A percentile compares a stretch with the other conserved stretches of the same genome.
Conservation (phyloP, 2,888 invertebrate genomes). For the Habrosyne pyritoides region DNA sequence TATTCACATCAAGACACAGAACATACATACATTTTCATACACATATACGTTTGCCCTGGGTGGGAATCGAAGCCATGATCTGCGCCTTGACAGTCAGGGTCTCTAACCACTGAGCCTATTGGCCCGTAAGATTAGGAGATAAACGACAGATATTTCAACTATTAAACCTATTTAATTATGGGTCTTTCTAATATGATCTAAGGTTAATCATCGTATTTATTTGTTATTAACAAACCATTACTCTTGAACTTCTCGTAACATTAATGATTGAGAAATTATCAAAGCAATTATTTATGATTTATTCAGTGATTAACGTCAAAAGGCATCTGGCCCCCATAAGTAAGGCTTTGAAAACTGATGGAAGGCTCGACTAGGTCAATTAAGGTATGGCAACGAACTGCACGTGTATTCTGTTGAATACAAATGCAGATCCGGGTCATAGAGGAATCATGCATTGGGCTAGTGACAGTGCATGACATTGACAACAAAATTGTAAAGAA, state of each 20-base stretch:
- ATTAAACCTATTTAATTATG: too few species aligned
- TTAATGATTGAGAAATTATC: background rate
- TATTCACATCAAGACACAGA: too few species aligned
- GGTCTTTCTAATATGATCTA: too few species aligned
- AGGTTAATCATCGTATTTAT: background rate
- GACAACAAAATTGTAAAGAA: background rate
- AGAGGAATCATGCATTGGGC: too few species aligned
- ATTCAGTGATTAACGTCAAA: background rate
- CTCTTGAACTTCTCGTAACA: background rate
- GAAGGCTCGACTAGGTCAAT: background rate
- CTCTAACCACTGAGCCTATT: too few species aligned
- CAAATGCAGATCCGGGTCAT: background rate
- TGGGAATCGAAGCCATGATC: too few species aligned
- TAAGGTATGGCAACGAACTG: background rate
- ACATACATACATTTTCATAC: too few species aligned
- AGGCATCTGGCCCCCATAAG: background rate
- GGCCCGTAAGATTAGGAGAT: too few species aligned
- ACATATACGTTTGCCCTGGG: too few species aligned
- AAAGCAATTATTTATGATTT: background rate
- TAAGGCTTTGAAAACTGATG: background rate
- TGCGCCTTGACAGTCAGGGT: too few species aligned
- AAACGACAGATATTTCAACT: too few species aligned
- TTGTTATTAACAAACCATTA: background rate
- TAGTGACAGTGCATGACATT: too few species aligned
- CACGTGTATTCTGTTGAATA: background rate